Percentiles rank a stretch among this genome's conserved stretches.
Conservation (phyloP, 1,140 invertebrate genomes). For the Lordiphosa collinella region DNA sequence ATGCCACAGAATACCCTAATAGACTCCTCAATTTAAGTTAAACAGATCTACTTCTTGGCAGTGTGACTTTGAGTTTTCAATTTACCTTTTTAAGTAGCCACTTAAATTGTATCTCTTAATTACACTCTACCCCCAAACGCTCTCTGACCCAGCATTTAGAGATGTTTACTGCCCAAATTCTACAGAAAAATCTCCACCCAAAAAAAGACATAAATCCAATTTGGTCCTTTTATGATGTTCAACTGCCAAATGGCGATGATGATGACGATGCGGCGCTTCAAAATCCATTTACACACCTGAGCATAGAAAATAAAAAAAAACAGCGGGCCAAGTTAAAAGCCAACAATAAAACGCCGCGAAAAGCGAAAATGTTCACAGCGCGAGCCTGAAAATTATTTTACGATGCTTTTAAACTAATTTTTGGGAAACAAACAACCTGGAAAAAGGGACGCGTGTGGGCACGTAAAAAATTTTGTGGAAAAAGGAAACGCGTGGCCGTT, state of each 20-base stretch:
- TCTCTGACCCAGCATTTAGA: conserved; percentile 3
- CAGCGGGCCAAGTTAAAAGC: conserved; percentile 46
- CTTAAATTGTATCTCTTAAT: conserved; percentile 42
- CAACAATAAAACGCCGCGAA: conserved; percentile 58
- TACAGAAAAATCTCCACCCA: conserved; percentile 33
- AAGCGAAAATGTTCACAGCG: conserved; percentile 45
- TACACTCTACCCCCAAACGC: conserved; percentile 24
- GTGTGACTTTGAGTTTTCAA: conserved; percentile 15
- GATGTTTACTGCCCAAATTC: conserved; percentile 34
- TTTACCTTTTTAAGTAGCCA: conserved; percentile 16
- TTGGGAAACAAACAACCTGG: conserved; percentile 66
- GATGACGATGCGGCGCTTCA: conserved; percentile 38
- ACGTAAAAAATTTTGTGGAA: conserved; percentile 62
- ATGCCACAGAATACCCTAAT: too few relatives aligned
- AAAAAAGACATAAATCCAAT: conserved; percentile 64
- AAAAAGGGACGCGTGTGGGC: conserved; percentile 63
- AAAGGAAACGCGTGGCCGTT: conserved; percentile 1
- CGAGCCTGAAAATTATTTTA: conserved; percentile 69
- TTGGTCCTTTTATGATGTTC: conserved; percentile 47
- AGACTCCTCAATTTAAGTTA: not conserved
- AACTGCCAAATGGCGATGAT: conserved; percentile 19
- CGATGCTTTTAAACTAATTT: conserved; percentile 78
- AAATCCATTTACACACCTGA: conserved; percentile 71
- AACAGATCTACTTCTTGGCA: not conserved
- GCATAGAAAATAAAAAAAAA: conserved; percentile 14